These are phyloP conservation scores for Halcyon leucocephala DNA, from an alignment of 2,797 vertebrate species.

Conservation along the genomic window DNA sequence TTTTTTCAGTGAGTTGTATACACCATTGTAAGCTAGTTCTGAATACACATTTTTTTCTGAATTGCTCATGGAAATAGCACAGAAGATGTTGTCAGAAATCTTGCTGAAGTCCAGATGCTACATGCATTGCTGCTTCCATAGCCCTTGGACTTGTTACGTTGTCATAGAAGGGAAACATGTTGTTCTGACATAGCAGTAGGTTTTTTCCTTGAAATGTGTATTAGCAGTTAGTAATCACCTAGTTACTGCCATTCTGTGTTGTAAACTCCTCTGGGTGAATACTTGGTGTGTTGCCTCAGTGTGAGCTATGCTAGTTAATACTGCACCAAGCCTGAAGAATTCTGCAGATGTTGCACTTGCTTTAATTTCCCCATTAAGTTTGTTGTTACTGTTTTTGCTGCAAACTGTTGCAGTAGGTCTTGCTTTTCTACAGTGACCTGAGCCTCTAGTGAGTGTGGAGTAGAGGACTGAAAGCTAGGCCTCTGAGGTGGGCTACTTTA, in stretches of 20 bases:
- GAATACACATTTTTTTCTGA: background rate
- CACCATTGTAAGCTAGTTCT: background rate
- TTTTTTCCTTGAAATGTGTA: background rate
- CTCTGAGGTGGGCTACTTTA: background rate
- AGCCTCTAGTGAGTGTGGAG: background rate
- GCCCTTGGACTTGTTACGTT: background rate
- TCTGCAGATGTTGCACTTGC: background rate
- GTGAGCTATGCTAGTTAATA: background rate
- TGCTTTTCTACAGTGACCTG: background rate
- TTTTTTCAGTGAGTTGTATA: background rate
- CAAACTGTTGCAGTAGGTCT: background rate
- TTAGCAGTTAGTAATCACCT: conserved; percentile 28
- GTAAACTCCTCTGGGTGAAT: background rate
- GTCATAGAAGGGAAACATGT: background rate
- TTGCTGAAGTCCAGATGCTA: conserved; percentile 12
- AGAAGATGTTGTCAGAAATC: background rate
- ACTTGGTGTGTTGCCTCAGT: background rate
- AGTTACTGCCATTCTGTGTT: background rate
- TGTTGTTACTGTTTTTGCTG: background rate
- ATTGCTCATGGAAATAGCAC: background rate
- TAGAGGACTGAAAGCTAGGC: background rate
- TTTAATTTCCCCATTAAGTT: background rate
- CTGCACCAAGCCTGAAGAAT: background rate
- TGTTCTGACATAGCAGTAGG: background rate
- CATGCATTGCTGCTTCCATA: background rate